These are phyloP conservation scores for Channa maculata DNA, from an alignment of 2,113 vertebrate species.

Conservation along the genomic window DNA sequence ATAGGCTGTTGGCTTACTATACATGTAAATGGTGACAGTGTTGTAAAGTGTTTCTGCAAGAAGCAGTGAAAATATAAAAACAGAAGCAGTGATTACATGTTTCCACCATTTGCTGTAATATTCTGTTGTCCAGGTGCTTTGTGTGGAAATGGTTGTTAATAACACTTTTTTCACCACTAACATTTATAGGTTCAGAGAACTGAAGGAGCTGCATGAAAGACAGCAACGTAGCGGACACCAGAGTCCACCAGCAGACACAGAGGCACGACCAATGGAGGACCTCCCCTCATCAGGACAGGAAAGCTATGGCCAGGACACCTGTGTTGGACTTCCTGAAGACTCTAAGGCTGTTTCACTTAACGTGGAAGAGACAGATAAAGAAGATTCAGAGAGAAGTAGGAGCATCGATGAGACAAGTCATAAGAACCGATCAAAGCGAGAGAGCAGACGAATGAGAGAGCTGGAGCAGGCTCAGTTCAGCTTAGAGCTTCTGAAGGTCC, in stretches of 20 bases:
- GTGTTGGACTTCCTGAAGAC: conserved; percentile 24
- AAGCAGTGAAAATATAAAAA: not conserved
- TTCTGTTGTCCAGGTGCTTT: not conserved
- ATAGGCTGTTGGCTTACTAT: not conserved
- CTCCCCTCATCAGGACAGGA: conserved; percentile 26
- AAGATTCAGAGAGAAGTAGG: conserved; percentile 87
- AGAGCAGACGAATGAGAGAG: conserved; percentile 94
- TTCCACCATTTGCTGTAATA: not conserved
- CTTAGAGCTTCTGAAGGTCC: conserved; percentile 92
- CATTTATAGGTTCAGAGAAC: conserved; percentile 83
- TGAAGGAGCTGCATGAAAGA: conserved; percentile 83
- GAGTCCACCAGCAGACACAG: conserved; percentile 51
- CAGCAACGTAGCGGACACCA: conserved; percentile 63
- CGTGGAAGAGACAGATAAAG: conserved; percentile 87
- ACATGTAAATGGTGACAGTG: too few species aligned
- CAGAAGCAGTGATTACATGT: too few species aligned
- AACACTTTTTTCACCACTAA: not conserved
- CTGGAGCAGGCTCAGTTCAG: conserved; percentile 97
- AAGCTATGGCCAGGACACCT: not conserved
- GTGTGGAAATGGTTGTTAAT: not conserved
- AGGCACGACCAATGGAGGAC: conserved; percentile 83
- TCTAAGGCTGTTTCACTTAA: conserved; percentile 67
- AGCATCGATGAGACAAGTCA: conserved; percentile 88
- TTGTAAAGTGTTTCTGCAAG: too few species aligned
- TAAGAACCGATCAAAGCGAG: conserved; percentile 92